phyloP scores from a whole-genome alignment of 2,797 vertebrate species.

The Amblyopsis hoosieri region DNA sequence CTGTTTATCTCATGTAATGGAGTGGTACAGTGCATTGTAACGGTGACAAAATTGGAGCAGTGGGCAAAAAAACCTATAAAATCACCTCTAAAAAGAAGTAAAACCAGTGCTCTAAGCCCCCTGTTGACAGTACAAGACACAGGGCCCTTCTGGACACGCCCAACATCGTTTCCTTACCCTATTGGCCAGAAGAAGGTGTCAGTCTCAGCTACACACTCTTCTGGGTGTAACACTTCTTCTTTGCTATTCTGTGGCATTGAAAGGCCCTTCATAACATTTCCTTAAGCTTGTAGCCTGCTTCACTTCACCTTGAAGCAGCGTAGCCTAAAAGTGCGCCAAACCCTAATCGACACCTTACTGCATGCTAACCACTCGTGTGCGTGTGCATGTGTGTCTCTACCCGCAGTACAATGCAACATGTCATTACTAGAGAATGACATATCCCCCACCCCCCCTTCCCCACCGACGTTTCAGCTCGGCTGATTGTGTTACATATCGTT shows the following conservation, averaged over 20 bases:
- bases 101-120: slow-evolving; percentile 15
- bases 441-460: slow-evolving; percentile 5
- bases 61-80: no score
- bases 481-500: slow-evolving; percentile 40
- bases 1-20: no score
- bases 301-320: slow-evolving; percentile 14
- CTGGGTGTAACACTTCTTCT: slow-evolving; percentile 10
- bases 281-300: slow-evolving; percentile 36
- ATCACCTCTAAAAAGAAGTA: no score
- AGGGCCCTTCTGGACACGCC: slow-evolving; percentile 18
- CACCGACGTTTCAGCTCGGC: slow-evolving; percentile 25
- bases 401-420: slow-evolving; percentile 30
- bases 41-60: no score
- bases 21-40: no score
- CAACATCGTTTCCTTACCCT: background rate
- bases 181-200: slow-evolving; percentile 6
- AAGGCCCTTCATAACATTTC: slow-evolving; percentile 28
- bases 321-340: slow-evolving; percentile 17
- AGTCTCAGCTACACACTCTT: slow-evolving; percentile 32
- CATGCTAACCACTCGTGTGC: background rate
- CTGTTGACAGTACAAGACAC: slow-evolving; percentile 9
- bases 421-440: slow-evolving; percentile 43
- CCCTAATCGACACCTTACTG: slow-evolving; percentile 35
- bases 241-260: slow-evolving; percentile 18
- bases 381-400: background rate